phyloP scores from a whole-genome alignment of 2,113 vertebrate genomes.

The Ursus arctos region DNA sequence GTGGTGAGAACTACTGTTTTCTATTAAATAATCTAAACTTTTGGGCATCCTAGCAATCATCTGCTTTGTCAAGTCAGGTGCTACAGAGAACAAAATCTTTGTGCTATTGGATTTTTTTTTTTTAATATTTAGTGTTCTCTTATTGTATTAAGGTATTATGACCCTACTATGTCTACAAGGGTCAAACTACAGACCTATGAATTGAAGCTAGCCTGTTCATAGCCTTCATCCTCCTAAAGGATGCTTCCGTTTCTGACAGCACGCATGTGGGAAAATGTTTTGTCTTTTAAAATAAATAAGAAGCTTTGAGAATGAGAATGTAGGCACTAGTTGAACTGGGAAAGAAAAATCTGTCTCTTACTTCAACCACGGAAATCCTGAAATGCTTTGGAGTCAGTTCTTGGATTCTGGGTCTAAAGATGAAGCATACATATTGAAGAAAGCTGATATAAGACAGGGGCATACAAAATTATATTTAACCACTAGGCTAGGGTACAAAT shows the following conservation, averaged over 20 bases:
- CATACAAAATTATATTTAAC: not conserved
- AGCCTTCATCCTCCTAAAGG: not conserved
- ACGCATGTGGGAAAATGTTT: not conserved
- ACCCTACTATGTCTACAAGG: not conserved
- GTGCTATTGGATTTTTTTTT: not conserved
- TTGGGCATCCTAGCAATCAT: not conserved
- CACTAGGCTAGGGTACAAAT: not conserved
- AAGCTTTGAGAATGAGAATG: not conserved
- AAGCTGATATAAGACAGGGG: not conserved
- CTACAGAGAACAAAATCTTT: not conserved
- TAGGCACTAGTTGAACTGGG: not conserved
- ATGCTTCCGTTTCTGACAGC: not conserved
- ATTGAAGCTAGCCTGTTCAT: not conserved
- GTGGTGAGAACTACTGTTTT: not conserved
- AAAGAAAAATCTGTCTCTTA: not conserved
- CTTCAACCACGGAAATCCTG: not conserved
- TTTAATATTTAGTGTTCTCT: not conserved
- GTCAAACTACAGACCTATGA: not conserved
- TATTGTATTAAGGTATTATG: not conserved
- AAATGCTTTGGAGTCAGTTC: not conserved
- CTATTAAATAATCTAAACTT: not conserved
- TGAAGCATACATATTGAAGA: not conserved
- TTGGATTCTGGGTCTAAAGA: not conserved
- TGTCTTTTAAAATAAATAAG: not conserved
- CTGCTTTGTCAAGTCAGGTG: not conserved